Evolutionary conservation across 1,140 invertebrate species (phyloP).

Genomic region (Cydia splendana): DNA sequence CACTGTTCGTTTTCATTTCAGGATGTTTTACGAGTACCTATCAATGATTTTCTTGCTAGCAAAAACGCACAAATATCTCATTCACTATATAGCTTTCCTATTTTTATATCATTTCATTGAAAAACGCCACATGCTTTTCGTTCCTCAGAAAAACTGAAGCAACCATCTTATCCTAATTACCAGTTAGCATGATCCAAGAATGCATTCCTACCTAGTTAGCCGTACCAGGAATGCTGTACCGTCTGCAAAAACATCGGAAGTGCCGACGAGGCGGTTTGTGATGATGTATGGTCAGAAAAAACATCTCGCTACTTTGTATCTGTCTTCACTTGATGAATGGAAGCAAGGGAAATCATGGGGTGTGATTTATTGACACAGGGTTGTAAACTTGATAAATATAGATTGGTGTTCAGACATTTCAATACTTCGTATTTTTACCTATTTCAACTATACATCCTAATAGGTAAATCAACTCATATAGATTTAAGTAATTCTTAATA

Average conservation of each 20-base stretch:
- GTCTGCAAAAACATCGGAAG: constrained; percentile 43
- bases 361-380: constrained; percentile 57
- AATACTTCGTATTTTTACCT: neutral
- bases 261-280: constrained; percentile 50
- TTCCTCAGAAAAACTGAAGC: constrained; percentile 6
- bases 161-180: constrained; percentile 10
- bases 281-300: constrained; percentile 69
- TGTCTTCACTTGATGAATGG: constrained; percentile 64
- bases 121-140: neutral
- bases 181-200: constrained; percentile 19
- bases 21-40: too few relatives aligned
- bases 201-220: constrained; percentile 11
- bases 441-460: neutral
- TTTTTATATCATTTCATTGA: neutral
- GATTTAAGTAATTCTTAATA: too few relatives aligned
- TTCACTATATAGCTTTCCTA: neutral
- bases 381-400: constrained; percentile 29
- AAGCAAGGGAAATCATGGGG: constrained; percentile 55
- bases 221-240: constrained; percentile 38
- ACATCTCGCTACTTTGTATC: constrained; percentile 47
- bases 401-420: neutral
- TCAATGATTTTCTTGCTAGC: too few relatives aligned
- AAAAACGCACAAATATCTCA: too few relatives aligned
- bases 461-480: too few relatives aligned
- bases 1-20: too few relatives aligned